Percentiles rank a stretch among this genome's conserved stretches.
These are phyloP conservation scores for Chionomys nivalis DNA, from an alignment of 2,113 vertebrate genomes.

Conservation along the genomic window DNA sequence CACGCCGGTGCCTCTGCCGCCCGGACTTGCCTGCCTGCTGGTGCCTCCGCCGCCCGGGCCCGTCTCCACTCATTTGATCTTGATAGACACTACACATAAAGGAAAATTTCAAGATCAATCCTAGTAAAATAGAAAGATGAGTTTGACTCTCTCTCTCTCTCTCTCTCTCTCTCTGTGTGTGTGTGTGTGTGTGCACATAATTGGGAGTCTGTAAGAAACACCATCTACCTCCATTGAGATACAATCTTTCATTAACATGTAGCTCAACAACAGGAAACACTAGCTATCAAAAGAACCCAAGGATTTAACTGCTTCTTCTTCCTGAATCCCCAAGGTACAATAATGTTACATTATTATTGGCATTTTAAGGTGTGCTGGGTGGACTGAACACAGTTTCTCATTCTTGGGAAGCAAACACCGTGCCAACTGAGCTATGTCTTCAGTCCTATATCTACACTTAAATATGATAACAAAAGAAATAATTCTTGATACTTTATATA, in stretches of 20 bases:
- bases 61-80: neutral
- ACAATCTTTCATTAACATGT: neutral
- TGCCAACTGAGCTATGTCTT: fast-evolving
- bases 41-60: too few species aligned
- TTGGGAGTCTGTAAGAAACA: neutral
- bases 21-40: too few species aligned
- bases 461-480: neutral
- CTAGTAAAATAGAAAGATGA: neutral
- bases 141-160: neutral
- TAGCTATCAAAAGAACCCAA: neutral
- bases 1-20: too few species aligned
- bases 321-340: neutral
- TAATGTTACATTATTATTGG: neutral
- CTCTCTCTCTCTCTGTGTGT: neutral
- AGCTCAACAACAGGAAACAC: neutral
- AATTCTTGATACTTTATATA: neutral
- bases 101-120: neutral
- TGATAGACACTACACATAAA: neutral
- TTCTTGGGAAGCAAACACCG: neutral
- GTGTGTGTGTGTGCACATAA: neutral
- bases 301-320: neutral
- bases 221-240: neutral
- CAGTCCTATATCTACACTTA: neutral
- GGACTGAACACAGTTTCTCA: neutral
- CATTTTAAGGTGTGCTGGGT: neutral